Percentiles rank a stretch among this genome's conserved stretches.
Evolutionary conservation across 1,140 invertebrate species (phyloP).

Genomic region (Drosophila punjabiensis): DNA sequence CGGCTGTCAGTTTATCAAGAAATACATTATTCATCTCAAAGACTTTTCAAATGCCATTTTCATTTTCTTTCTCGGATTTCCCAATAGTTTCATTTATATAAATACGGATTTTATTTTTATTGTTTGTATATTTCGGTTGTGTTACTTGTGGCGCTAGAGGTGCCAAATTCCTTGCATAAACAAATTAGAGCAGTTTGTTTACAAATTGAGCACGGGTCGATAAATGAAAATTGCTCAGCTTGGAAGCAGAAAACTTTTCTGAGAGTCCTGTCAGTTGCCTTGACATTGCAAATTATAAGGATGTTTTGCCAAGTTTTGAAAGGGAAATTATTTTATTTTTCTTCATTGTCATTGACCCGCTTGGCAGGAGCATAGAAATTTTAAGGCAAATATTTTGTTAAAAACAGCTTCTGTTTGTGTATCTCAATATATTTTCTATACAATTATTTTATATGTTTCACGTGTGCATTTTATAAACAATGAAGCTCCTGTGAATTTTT

Average conservation of each 20-base stretch:
- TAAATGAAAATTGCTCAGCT: slow-evolving; percentile 2
- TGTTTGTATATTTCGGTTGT: slow-evolving; percentile 13
- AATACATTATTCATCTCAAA: slow-evolving; percentile 43
- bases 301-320: neutral
- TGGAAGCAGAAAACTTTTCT: neutral
- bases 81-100: slow-evolving; percentile 33
- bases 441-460: neutral
- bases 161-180: slow-evolving; percentile 45
- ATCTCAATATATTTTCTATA: neutral
- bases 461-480: neutral
- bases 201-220: neutral
- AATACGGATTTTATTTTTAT: slow-evolving; percentile 14
- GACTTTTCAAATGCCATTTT: slow-evolving; percentile 23
- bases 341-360: neutral
- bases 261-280: neutral
- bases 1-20: slow-evolving; percentile 40
- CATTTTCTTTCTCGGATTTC: slow-evolving; percentile 12
- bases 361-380: neutral
- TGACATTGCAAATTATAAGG: neutral
- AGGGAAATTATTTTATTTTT: neutral
- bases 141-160: slow-evolving; percentile 23
- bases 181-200: slow-evolving; percentile 22
- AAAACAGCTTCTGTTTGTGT: neutral
- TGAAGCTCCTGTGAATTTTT: neutral
- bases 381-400: neutral